Evolutionary conservation across 2,888 invertebrate species (phyloP).

Genomic region (Spicauda simplicius): DNA sequence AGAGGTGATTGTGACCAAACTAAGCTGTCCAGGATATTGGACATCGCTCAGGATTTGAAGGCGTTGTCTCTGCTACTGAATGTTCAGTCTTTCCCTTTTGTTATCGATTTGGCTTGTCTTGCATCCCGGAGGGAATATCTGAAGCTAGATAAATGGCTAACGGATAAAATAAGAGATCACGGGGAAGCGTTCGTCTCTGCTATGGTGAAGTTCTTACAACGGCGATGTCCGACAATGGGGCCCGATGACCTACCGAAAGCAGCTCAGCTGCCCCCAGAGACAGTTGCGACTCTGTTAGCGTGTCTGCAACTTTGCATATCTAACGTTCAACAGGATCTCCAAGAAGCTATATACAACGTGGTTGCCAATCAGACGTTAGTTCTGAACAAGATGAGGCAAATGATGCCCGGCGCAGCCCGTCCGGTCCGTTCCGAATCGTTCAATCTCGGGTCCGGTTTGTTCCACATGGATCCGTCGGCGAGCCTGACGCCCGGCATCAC

Average conservation of each 20-base stretch:
- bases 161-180: conserved; percentile 95
- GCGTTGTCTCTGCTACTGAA: conserved; percentile 93
- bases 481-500: conserved; percentile 17
- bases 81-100: conserved; percentile 92
- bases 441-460: conserved; percentile 9
- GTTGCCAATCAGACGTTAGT: conserved; percentile 87
- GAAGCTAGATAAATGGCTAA: conserved; percentile 97
- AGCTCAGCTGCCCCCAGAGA: conserved; percentile 92
- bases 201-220: conserved; percentile 90
- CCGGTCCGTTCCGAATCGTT: conserved; percentile 48
- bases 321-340: conserved; percentile 89
- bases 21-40: conserved; percentile 93
- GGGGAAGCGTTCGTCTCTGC: conserved; percentile 91
- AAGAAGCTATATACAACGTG: conserved; percentile 91
- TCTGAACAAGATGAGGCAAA: conserved; percentile 88
- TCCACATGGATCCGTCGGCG: conserved; percentile 20
- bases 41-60: conserved; percentile 95
- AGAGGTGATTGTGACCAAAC: conserved; percentile 94
- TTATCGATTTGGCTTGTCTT: conserved; percentile 96
- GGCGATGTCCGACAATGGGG: conserved; percentile 92
- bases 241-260: conserved; percentile 90
- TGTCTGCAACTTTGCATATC: conserved; percentile 88
- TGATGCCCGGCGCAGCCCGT: conserved; percentile 86
- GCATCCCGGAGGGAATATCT: conserved; percentile 96
- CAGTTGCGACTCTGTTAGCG: conserved; percentile 91